A percentile compares a stretch with the other conserved stretches of the same genome.
Evolutionary conservation across 2,113 vertebrate species (phyloP).

Genomic region (Albula glossodonta): DNA sequence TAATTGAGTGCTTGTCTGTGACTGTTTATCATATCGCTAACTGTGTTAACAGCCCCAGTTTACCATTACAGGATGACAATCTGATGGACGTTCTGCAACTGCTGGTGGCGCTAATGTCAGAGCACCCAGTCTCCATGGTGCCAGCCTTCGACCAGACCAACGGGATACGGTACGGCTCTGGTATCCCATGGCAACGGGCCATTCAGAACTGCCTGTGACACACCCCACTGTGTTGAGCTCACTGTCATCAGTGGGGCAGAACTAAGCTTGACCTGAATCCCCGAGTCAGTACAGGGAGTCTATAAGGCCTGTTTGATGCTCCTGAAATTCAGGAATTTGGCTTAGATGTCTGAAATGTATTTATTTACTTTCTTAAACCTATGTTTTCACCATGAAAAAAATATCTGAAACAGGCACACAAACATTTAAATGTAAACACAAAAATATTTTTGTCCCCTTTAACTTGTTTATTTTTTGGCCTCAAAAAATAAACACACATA

Average conservation of each 20-base stretch:
- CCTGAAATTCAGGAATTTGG: background rate
- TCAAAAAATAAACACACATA: background rate
- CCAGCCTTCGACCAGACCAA: constrained; percentile 96
- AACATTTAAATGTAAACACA: background rate
- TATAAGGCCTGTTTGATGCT: constrained; percentile 1
- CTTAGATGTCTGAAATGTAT: background rate
- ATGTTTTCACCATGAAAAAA: background rate
- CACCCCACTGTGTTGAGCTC: background rate
- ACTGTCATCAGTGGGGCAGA: background rate
- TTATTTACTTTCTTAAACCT: background rate
- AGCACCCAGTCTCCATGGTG: constrained; percentile 91
- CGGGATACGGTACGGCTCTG: constrained; percentile 81
- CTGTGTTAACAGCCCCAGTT: constrained; percentile 15
- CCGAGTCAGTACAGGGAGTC: background rate
- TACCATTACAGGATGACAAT: constrained; percentile 87
- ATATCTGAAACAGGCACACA: background rate
- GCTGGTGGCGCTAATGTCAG: constrained; percentile 95
- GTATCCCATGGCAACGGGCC: background rate
- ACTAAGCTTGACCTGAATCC: background rate
- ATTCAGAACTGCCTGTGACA: background rate
- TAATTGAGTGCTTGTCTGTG: constrained; percentile 5
- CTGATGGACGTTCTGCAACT: constrained; percentile 96
- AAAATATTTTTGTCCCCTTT: background rate
- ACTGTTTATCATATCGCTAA: constrained; percentile 1
- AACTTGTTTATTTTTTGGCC: background rate